These are phyloP conservation scores for Marmota monax DNA, from an alignment of 2,113 vertebrate genomes.

Conservation along the genomic window DNA sequence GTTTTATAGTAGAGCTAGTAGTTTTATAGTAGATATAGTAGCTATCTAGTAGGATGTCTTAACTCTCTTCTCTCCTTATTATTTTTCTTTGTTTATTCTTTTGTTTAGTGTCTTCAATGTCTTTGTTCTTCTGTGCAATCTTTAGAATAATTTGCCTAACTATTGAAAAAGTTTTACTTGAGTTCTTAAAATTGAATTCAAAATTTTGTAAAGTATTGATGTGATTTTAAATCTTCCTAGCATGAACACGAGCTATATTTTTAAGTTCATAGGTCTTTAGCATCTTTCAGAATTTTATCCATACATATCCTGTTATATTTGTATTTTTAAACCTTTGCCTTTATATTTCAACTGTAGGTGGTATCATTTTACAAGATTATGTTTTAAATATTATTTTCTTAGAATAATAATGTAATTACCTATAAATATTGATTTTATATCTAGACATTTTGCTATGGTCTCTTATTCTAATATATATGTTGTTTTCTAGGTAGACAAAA, in stretches of 20 bases:
- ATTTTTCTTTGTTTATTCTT: background rate
- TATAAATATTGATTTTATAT: background rate
- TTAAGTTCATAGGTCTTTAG: background rate
- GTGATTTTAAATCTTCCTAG: background rate
- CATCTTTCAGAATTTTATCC: background rate
- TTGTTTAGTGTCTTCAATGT: background rate
- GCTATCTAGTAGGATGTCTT: background rate
- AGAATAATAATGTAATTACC: background rate
- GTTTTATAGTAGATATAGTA: background rate
- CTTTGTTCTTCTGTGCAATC: background rate
- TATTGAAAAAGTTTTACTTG: background rate
- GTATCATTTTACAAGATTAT: background rate
- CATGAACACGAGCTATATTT: background rate
- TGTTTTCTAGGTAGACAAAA: constrained; percentile 2
- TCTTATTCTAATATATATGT: constrained; percentile 2
- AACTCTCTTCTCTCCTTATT: background rate
- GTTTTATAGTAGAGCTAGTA: background rate
- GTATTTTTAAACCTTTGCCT: background rate
- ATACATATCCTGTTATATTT: background rate
- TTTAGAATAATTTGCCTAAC: constrained; percentile 14
- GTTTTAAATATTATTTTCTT: constrained; percentile 50
- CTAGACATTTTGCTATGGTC: background rate
- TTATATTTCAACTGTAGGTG: background rate
- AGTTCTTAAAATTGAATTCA: background rate
- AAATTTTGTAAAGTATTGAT: background rate